Evolutionary conservation across 2,113 vertebrate genomes (phyloP).

Genomic region (Dryoscopus gambensis): DNA sequence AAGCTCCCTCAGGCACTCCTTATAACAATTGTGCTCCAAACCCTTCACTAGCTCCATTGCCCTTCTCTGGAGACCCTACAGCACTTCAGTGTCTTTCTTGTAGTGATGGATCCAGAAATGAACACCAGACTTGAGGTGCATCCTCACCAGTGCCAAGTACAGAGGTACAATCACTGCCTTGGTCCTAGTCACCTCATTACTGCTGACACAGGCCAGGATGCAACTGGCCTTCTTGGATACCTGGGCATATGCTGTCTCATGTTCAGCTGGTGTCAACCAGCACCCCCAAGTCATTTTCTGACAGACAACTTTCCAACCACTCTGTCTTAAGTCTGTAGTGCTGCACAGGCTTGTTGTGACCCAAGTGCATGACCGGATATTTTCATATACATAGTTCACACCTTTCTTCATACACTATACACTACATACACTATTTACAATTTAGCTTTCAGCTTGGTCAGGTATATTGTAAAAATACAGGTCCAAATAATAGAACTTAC

Average conservation of each 20-base stretch:
- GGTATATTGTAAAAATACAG: neutral
- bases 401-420: neutral
- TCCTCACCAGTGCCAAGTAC: neutral
- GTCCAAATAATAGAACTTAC: neutral
- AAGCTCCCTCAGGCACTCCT: neutral
- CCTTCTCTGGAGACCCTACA: neutral
- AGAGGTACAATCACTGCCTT: neutral
- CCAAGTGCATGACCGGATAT: neutral
- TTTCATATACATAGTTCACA: neutral
- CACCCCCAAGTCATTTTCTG: neutral
- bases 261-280: neutral
- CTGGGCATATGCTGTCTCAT: too few relatives aligned
- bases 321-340: neutral
- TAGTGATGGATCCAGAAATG: neutral
- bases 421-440: neutral
- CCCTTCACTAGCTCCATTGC: neutral
- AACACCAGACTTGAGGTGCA: accelerated
- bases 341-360: neutral
- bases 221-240: neutral
- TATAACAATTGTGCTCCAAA: neutral
- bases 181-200: neutral
- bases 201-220: neutral
- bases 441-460: neutral
- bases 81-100: neutral
- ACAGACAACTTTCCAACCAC: neutral